Conservation (phyloP, 2,797 vertebrate genomes). For the Scolopax bukidnonensis region DNA sequence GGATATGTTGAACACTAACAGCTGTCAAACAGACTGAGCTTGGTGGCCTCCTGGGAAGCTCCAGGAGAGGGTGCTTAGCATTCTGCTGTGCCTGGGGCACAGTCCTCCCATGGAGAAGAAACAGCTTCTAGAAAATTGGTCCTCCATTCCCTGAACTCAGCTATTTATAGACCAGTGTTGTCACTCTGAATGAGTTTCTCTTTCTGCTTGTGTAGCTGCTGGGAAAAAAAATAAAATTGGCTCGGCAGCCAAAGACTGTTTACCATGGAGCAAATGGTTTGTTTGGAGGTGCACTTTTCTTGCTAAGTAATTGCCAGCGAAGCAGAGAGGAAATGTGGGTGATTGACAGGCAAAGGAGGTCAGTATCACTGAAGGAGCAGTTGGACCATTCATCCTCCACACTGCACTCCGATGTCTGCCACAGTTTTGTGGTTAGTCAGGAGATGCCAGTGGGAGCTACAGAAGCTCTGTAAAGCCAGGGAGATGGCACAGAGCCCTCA, state of each 20-base stretch:
- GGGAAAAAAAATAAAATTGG: background rate
- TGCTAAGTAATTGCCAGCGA: background rate
- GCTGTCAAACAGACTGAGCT: background rate
- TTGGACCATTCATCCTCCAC: fast-evolving
- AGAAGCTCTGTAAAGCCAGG: background rate
- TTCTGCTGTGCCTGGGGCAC: background rate
- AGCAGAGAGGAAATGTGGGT: background rate
- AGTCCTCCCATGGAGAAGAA: background rate
- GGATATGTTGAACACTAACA: background rate
- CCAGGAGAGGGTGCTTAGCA: background rate
- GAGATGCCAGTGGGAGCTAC: background rate
- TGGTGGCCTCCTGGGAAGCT: background rate
- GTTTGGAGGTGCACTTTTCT: background rate
- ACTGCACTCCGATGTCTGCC: fast-evolving
- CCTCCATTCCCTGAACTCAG: background rate
- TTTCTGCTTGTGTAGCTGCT: background rate
- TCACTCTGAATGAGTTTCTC: background rate
- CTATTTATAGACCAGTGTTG: background rate
- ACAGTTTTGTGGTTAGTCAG: background rate
- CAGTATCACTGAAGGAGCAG: background rate
- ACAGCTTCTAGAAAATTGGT: background rate
- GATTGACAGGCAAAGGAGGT: background rate
- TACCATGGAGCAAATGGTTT: background rate
- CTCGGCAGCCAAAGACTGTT: background rate
- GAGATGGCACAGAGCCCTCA: background rate